phyloP scores from a whole-genome alignment of 2,888 invertebrate species.

The Aethes cnicana region DNA sequence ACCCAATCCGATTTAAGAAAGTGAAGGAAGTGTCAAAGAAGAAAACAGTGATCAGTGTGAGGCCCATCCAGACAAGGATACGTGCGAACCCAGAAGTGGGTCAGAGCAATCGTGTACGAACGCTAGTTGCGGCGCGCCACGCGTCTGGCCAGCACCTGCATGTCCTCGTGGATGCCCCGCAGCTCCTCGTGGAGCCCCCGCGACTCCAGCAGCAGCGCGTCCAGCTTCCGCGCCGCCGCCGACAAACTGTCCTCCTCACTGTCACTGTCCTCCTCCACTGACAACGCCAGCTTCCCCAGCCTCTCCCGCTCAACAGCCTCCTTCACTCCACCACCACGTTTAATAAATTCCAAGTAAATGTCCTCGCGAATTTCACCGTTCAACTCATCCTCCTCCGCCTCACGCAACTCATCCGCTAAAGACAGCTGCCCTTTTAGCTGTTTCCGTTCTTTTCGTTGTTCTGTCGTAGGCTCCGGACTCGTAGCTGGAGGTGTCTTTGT shows the following conservation, averaged over 20 bases:
- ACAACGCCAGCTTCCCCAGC: conserved; percentile 66
- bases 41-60: too few species aligned
- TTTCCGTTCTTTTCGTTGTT: conserved; percentile 23
- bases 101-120: conserved; percentile 62
- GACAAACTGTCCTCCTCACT: conserved; percentile 50
- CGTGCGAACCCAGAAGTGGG: conserved; percentile 22
- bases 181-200: conserved; percentile 71
- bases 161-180: conserved; percentile 74
- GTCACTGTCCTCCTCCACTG: conserved; percentile 69
- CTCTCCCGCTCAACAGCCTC: conserved; percentile 69
- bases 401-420: conserved; percentile 68
- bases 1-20: too few species aligned
- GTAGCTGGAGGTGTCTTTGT: conserved; percentile 32
- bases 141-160: conserved; percentile 80
- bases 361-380: conserved; percentile 47
- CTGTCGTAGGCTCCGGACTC: conserved; percentile 16
- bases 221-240: conserved; percentile 66
- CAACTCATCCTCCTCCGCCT: conserved; percentile 64
- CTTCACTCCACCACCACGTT: conserved; percentile 49
- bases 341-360: conserved; percentile 50
- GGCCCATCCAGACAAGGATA: conserved; percentile 29
- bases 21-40: too few species aligned
- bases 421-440: conserved; percentile 40
- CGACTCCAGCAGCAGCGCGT: conserved; percentile 72
- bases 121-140: conserved; percentile 68